A percentile compares a stretch with the other conserved stretches of the same genome.
These are phyloP conservation scores for Geophilus truncorum DNA, from an alignment of 2,888 invertebrate genomes.

Conservation along the genomic window DNA sequence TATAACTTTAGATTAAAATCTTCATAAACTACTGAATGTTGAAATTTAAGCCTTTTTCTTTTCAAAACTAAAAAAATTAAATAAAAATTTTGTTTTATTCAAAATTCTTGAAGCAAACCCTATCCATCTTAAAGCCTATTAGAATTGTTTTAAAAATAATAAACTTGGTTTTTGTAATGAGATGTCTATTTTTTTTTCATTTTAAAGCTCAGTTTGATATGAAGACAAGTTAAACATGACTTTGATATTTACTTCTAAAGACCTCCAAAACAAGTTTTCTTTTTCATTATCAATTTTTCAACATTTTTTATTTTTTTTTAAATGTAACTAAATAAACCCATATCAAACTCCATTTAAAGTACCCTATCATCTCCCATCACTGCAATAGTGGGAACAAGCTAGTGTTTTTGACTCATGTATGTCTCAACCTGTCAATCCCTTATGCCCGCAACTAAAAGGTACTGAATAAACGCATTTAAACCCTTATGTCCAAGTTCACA, in stretches of 20 bases:
- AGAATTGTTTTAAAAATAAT: neutral
- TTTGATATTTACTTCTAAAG: neutral
- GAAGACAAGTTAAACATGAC: neutral
- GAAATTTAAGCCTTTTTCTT: neutral
- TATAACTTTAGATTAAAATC: neutral
- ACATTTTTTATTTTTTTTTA: neutral
- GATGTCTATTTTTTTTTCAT: neutral
- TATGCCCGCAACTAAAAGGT: neutral
- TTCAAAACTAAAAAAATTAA: neutral
- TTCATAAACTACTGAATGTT: too few relatives aligned
- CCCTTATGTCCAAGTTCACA: slow-evolving; percentile 22
- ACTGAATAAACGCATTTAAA: neutral
- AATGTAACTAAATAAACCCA: neutral
- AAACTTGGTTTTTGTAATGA: neutral
- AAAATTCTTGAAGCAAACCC: neutral
- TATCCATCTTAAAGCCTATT: neutral
- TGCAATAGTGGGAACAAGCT: neutral
- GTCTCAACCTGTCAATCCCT: slow-evolving; percentile 24
- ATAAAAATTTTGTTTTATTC: too few relatives aligned
- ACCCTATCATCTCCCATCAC: neutral
- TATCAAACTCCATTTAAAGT: neutral
- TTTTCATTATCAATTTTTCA: neutral
- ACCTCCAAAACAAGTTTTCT: neutral
- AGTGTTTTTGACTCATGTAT: slow-evolving; percentile 27
- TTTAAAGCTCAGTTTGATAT: neutral